Base-by-base conservation (phyloP, 37 sponge, comb jelly and placozoan genomes). In the Eunapius fragilis region DNA sequence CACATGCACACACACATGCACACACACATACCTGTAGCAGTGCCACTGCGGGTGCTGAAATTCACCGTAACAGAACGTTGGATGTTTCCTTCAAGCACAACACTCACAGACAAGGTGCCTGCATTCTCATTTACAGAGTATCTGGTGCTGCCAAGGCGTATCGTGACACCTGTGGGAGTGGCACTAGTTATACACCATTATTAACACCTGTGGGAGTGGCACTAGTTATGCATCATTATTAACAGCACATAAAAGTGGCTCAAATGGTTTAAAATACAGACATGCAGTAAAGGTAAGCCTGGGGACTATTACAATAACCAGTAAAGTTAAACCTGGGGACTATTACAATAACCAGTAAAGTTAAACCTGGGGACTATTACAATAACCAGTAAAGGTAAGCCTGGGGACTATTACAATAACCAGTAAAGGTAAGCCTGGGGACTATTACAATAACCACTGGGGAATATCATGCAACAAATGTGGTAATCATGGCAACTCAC, bases 31-130 rank as follows among this genome's bases (percentile, higher is more conserved):
- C 58, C 58, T 36, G 4, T 71, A 25, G 90, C 90, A 17, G 75
- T 80, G 41, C 87, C 83, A 82, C 82, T 87, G 12, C 7, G 26
- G 58, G 87, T 90, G 28, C 28, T 31, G 31, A 90, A 36, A 0
- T 0, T 3, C 1, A 86, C 78, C 37, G 78, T 71, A 31, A 74
- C 77, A 37, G 22, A 27, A 3, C 37, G 36, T 35, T 24, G 25
- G 58, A 45, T 34, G 0, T 67, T 41, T 23, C 74, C 81, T 5
- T 80, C 67, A 7, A 69, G 30, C 27, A 58, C 37, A 25, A 87
- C n/a, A 0, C 0, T 47, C 79, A 86, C 45, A 37, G 30, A 41
- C 36, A 71, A 23, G 23, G 11, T 25, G 2, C 36, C n/a, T n/a
- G 7, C 58, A 26, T 38, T 67, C 47, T 86, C 86, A 45, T 48